Base-by-base conservation (phyloP, 92 coral and sea anemone genomes). In the Phenganax subtilis region DNA sequence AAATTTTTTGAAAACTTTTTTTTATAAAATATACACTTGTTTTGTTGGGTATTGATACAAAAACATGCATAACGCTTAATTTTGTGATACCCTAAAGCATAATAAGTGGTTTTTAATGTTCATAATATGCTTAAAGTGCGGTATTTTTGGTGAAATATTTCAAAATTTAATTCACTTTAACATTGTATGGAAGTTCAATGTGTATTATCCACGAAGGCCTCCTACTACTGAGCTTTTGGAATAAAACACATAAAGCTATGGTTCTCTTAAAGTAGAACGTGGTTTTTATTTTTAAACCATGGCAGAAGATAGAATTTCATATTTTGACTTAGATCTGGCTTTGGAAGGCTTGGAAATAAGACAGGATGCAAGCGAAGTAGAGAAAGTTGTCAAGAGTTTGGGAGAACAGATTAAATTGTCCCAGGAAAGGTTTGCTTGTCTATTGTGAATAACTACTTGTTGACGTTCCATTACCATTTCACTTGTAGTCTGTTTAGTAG, bases 341-440 rank as follows among this genome's bases (percentile, higher is more conserved):
- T 64, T 79, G 37, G 72, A 79, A 79, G 83, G 74, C 2, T 17
- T 79, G 44, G 69, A 55, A 51, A 63, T 79, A 62, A 30, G 83
- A 79, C 73, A 61, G 8, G 83, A 79, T 51, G 56, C 44, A 6
- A 27, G 6, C 9, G 83, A 79, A 29, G 63, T 79, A 74, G 74
- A 63, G 17, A 20, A n/a, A 37, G 11, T 79, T 17, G 68, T 79
- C 9, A 79, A 79, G 15, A 6, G 15, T 28, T 55, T 79, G 53
- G 83, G 83, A 8, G 74, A 79, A 79, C 83, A 79, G 72, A 79
- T 79, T 52, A 54, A 63, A 63, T 31, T 63, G 51, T 37, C 83
- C 11, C 51, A 30, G 15, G 60, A 63, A 64, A 79, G 74, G 83
- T 79, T 37, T n/a, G 72, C 47, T 30, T 0, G 1, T 51, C 2